These are phyloP conservation scores for Drosophila erecta DNA, from an alignment of 1,140 invertebrate species.

Conservation along the genomic window DNA sequence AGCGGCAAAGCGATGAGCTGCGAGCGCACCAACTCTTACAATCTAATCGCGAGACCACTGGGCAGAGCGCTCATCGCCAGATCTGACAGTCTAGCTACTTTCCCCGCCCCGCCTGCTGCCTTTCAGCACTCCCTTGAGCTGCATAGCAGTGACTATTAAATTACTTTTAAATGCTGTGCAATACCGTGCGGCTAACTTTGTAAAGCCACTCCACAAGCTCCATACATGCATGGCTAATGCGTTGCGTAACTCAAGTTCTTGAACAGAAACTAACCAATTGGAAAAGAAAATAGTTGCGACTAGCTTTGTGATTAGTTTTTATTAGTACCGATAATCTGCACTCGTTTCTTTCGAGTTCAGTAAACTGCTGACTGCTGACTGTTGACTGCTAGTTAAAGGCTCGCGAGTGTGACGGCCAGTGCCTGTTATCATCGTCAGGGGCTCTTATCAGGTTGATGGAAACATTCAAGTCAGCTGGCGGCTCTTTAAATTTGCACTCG, in stretches of 20 bases:
- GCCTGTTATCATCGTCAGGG: conserved; percentile 24
- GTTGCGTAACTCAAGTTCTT: too few species aligned
- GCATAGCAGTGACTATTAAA: too few species aligned
- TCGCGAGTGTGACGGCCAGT: conserved; percentile 14
- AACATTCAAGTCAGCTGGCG: conserved; percentile 26
- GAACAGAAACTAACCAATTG: too few species aligned
- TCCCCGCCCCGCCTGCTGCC: conserved; percentile 4
- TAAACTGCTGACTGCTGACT: conserved; percentile 23
- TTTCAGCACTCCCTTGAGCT: not conserved
- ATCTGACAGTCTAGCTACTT: conserved; percentile 15
- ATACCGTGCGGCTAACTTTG: not conserved
- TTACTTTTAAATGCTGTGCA: too few species aligned
- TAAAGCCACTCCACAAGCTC: too few species aligned
- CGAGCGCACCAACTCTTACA: conserved; percentile 50
- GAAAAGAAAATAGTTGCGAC: too few species aligned
- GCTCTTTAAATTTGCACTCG: conserved; percentile 14
- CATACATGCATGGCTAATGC: too few species aligned
- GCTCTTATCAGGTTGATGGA: conserved; percentile 21
- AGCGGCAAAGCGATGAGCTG: conserved; percentile 37
- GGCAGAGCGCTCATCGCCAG: conserved; percentile 52
- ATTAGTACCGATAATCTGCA: too few species aligned
- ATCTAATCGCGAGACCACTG: conserved; percentile 71
- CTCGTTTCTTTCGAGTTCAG: not conserved
- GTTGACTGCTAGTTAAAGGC: too few species aligned
- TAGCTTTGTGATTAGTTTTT: too few species aligned